Base-by-base conservation (phyloP, 2,113 vertebrate species). In the Nannobrachium achirus region DNA sequence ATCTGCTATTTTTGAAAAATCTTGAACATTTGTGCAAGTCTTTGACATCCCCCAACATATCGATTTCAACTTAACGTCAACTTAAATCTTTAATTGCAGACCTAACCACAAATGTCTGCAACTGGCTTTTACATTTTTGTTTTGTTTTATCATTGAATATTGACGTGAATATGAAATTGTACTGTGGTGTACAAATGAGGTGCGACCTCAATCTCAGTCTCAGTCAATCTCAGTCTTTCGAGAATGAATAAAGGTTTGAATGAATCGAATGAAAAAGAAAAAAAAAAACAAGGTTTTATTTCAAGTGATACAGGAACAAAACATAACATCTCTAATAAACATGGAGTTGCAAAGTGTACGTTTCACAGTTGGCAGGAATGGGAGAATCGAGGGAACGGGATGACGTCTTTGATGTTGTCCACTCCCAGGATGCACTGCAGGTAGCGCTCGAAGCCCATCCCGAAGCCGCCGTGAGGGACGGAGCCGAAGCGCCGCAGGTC, bases 401-500 rank as follows among this genome's bases (percentile, higher is more conserved):
- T 94, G n/a, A 95, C 96, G 73, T 99, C 97, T 87, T 96, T 98
- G 86, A 99, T 99, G 79, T 97, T 99, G 72, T 96, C 93, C 14
- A 97, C 90, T 80, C 98, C 98, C 64, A 99, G 79, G 85, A 99
- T 84, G 87, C 93, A 97, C 38, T 96, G 97, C 71, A 99, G 89
- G 83, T 95, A 98, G 70, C 97, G 93, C 84, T 99, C 98, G 85
- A 99, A 99, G 52, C 98, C 98, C 94, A 99, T 93, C 50, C 98
- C 97, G 49, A 99, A 99, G 55, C 98, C 98, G 55, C 96, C 98
- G 0, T 99, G 98, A 63, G 97, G 96, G 66, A 93, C 93, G 0
- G 96, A 96, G 69, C 98, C 98, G 60, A 96, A 98, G 64, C 90
- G 93, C 61, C 97, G 94, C 79, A 99, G 90, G 82, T 99, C 97